These are phyloP conservation scores for Drosophila tani DNA, from an alignment of 1,140 invertebrate species.

Conservation along the genomic window DNA sequence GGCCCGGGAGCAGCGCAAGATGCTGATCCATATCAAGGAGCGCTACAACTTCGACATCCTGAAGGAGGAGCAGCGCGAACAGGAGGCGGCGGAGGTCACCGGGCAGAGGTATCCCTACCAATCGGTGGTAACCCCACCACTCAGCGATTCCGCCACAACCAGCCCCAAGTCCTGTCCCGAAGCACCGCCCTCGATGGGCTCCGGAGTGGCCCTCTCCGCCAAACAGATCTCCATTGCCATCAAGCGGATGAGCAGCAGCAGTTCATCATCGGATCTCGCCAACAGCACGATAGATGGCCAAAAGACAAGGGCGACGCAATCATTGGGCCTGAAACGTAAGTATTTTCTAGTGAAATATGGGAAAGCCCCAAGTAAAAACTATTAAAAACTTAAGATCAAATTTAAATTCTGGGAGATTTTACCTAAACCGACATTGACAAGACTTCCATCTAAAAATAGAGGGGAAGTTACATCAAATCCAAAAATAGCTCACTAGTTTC, in stretches of 20 bases:
- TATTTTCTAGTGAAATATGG: background rate
- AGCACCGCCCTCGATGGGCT: slow-evolving; percentile 19
- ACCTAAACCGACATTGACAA: background rate
- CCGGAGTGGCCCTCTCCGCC: slow-evolving; percentile 31
- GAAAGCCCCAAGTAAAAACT: background rate
- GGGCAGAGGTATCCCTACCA: slow-evolving; percentile 8
- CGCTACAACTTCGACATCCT: slow-evolving; percentile 30
- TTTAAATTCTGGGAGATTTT: background rate
- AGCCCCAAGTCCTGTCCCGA: slow-evolving; percentile 9
- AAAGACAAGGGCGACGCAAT: slow-evolving; percentile 22
- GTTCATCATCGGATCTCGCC: slow-evolving; percentile 21
- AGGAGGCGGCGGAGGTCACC: slow-evolving; percentile 9
- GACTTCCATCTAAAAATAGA: background rate
- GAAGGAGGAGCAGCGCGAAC: slow-evolving; percentile 2
- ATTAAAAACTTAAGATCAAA: background rate
- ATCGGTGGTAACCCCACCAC: background rate
- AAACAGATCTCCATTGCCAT: slow-evolving; percentile 9
- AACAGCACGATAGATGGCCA: slow-evolving; percentile 9
- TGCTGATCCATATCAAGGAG: background rate
- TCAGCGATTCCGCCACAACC: slow-evolving; percentile 17
- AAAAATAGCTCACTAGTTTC: background rate
- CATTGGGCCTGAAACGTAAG: slow-evolving; percentile 57
- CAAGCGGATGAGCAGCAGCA: background rate
- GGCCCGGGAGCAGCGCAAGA: slow-evolving; percentile 8
- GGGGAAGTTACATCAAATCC: background rate